Base-by-base conservation (phyloP, 2,888 invertebrate genomes). In the Harpalus rufipes region DNA sequence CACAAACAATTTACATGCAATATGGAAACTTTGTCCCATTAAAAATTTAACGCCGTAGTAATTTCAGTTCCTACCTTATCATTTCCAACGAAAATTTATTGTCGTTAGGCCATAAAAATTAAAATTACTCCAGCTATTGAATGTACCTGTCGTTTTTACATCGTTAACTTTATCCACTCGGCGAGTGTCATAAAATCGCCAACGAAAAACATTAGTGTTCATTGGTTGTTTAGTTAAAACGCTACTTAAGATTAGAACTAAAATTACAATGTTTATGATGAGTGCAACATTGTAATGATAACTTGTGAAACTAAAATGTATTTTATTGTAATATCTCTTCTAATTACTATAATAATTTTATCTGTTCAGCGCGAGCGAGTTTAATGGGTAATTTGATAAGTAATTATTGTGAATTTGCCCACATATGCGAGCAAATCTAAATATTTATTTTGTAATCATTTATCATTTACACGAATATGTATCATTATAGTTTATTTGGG, bases 271-370 rank as follows among this genome's bases (percentile, higher is more conserved):
- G 2, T 51, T 51, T 12, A 10, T 51, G 10, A 51, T 51, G 2
- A 10, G 44, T 10, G 12, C 12, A 4, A 51, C 44, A 51, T 8
- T 51, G 44, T 51, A 51, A 4, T 12, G 4, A 59, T 59, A 59
- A 14, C 16, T 2, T 51, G 16, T 59, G 6, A 14, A n/a, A 18
- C 59, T 59, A 59, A 59, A 59, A n/a, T 59, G 59, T 18, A 59
- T 59, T 59, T 59, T 59, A 18, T 59, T 59, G 16, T 18, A 59
- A 18, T 59, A 59, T 59, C 6, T 18, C 7, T 32, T 7, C 16
- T 59, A 59, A 59, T 59, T 59, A 59, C 59, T 16, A 16, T 59
- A 59, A 59, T 59, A 59, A 59, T 59, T 56, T 59, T 59, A 18
- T 16, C 59, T 8, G 18, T 5, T 4, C 59, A 5, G 1, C 18